A percentile compares a stretch with the other conserved stretches of the same genome.
Conservation (phyloP, 2,113 vertebrate genomes). For the Rana temporaria region DNA sequence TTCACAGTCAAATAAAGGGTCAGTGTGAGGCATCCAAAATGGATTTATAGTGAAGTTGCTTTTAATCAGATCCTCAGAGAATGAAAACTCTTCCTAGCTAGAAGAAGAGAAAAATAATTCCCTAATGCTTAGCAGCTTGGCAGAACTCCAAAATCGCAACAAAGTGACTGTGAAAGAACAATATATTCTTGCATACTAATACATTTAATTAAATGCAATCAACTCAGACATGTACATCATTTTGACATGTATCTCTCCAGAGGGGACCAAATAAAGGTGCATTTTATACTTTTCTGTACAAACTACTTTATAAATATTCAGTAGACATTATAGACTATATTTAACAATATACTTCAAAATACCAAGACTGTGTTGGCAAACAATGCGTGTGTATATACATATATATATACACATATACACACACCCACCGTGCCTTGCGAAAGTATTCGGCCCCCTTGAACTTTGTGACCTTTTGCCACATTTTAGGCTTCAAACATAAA, state of each 20-base stretch:
- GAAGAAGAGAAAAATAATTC: slow-evolving; percentile 54
- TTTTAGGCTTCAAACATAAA: no score
- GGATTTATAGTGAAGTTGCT: slow-evolving; percentile 61
- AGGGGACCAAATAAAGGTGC: background rate
- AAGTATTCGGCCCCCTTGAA: no score
- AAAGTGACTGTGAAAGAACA: slow-evolving; percentile 61
- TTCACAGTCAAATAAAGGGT: slow-evolving; percentile 58
- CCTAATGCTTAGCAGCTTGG: slow-evolving; percentile 52
- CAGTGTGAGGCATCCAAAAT: slow-evolving; percentile 61
- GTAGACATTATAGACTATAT: background rate
- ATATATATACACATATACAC: no score
- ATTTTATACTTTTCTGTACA: background rate
- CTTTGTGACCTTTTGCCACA: no score
- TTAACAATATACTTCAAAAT: background rate
- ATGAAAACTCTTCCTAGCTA: slow-evolving; percentile 64
- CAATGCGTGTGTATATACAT: background rate
- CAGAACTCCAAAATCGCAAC: slow-evolving; percentile 54
- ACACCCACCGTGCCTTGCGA: no score
- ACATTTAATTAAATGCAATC: slow-evolving; percentile 49
- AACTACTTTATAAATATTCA: slow-evolving; percentile 16
- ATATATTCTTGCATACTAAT: slow-evolving; percentile 52
- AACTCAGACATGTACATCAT: slow-evolving; percentile 15
- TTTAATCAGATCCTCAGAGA: slow-evolving; percentile 63
- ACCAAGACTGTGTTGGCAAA: background rate
- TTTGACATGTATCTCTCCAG: background rate